Base-by-base conservation (phyloP, 2,797 vertebrate species). In the Galaxias olidus region DNA sequence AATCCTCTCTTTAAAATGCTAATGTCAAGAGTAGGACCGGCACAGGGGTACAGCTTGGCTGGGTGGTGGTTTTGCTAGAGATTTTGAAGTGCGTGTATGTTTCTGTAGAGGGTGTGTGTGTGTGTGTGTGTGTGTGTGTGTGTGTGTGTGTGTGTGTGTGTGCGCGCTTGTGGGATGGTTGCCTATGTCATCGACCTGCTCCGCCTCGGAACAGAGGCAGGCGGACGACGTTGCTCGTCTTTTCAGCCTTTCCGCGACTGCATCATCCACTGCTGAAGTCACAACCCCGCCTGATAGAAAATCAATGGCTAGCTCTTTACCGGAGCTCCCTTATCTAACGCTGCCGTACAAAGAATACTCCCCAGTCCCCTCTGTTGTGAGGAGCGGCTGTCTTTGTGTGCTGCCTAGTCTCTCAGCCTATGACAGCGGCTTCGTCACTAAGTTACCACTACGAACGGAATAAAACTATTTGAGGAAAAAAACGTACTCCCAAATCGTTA, bases 1-100 rank as follows among this genome's bases (percentile, higher is more conserved):
- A 84, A 87, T 78, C 78, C 79, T 68, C 82, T 85, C 79, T 81
- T 86, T 82, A 84, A 78, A 65, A 84, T 84, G 82, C 72, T 86
- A 81, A 87, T 88, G 63, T 42, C 4, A 72, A 14, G 49, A 57
- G 68, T 44, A 9, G 45, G 58, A 67, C 78, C 57, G 73, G 68
- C 63, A 74, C 74, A 69, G 65, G 58, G 62, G 75, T 42, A 19
- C n/a, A 12, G 76, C 61, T 57, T 41, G 75, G 65, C 65, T 40
- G 30, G 55, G 63, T 71, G 68, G 64, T 60, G 10, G 57, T 55
- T 63, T 59, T 66, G 51, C 63, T 69, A 63, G 56, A 30, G 59
- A 30, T 30, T 30, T 30, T 30, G 30, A 6, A 30, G 30, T 30
- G 30, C 20, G 42, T 52, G 65, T 48, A 64, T n/a, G n/a, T n/a